Base-by-base conservation (phyloP, 2,797 vertebrate genomes). In the Falco naumanni region DNA sequence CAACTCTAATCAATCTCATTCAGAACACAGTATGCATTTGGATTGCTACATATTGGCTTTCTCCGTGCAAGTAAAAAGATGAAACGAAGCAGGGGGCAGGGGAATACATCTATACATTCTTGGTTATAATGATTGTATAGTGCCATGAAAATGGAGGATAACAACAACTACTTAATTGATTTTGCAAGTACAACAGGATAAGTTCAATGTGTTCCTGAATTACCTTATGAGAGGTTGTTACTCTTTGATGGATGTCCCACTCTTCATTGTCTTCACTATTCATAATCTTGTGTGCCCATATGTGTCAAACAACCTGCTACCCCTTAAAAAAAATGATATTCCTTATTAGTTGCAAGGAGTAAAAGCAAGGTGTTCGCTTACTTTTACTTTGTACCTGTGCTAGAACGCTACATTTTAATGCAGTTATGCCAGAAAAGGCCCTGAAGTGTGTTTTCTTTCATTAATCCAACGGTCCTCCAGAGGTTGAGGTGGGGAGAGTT, bases 141-240 rank as follows among this genome's bases (percentile, higher is more conserved):
- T 33, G 79, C 39, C 60, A 45, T 48, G 57, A 90, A 91, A 94
- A 93, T 56, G 87, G 43, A 80, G 59, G 47, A 74, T 71, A 95
- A 64, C 22, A 86, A 37, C 57, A 84, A 70, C 70, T 87, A 84
- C 41, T 79, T 89, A 94, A 91, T 26, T 90, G 93, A 90, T 94
- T 91, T 94, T 79, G 53, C 43, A 93, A 90, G 57, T 68, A 81
- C 9, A 75, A 64, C 29, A 61, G 69, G 45, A 50, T 84, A 74
- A 93, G 76, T 34, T 53, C 45, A 78, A 41, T 45, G 59, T 26
- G 64, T 59, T 81, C 31, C 63, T 81, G 72, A 87, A 93, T 97
- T 95, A 98, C 98, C 98, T 98, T 97, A 64, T n/a, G 45, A 90
- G 96, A 97, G 92, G 95, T 82, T 90, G 95, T 77, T 86, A 97